Evolutionary conservation across 2,113 vertebrate genomes (phyloP), one percentile per base, ranked within the genome.

Genomic region (Accipiter cooperii): DNA sequence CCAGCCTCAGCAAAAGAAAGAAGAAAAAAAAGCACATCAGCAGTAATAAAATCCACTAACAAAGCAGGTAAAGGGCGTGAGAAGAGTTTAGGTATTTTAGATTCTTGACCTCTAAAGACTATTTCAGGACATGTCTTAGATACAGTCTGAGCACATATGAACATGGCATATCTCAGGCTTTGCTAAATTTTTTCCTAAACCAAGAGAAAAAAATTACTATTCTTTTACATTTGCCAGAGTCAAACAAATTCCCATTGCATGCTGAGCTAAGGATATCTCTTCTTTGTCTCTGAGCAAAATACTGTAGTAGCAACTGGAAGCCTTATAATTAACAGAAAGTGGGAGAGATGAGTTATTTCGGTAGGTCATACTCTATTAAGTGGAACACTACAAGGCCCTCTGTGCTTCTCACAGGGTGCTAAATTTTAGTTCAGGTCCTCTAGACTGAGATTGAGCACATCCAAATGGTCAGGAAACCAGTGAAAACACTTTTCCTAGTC

Each of bases 241-340:
- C 42, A 93, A 70, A 81, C 64, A 75, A 94, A 95, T 95, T 95
- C 65, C 52, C 60, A 44, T n/a, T 94, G 81, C 64, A 66, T 84
- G 75, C 89, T 91, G 84, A 92, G 90, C 33, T 88, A 92, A 92
- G 93, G 74, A 71, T 91, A 34, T 88, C 46, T 87, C 26, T 89
- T 92, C 69, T 73, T 55, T 81, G 28, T 87, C 88, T 34, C 38
- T 3, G 4, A 84, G 80, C 65, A 92, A 95, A 96, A 96, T 71
- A 34, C 29, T 57, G 14, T 73, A 69, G 88, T 90, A 96, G 90
- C 71, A 95, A 90, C 44, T 90, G 51, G 61, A 94, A 82, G 40
- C 64, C 66, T 89, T 94, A 81, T 73, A 96, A 95, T 95, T 93
- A 97, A 78, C 34, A 90, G 77, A 49, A 97, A 92, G 33, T 80